Evolutionary conservation across 1,140 invertebrate species (phyloP).

Genomic region (Trichomalopsis sarcophagae): DNA sequence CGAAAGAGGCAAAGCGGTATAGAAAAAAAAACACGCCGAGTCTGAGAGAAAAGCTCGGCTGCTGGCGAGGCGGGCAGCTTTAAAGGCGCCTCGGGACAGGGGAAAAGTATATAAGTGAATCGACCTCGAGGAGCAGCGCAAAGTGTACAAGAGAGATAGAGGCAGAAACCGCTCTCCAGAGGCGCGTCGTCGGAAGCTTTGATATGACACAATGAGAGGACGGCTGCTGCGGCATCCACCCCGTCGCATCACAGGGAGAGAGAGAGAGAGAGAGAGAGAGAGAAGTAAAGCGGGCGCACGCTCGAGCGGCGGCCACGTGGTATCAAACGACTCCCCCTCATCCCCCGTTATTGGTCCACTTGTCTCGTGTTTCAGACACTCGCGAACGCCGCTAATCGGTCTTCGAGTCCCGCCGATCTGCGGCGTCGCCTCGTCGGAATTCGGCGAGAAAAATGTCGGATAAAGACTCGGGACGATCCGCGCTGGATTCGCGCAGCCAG

Average conservation of each 20-base stretch:
- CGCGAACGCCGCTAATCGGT: background rate
- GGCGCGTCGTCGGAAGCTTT: slow-evolving; percentile 42
- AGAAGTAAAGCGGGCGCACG: background rate
- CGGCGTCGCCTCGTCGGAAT: background rate
- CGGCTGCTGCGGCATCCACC: slow-evolving; percentile 25
- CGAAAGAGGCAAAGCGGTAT: background rate
- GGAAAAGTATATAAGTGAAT: slow-evolving; percentile 32
- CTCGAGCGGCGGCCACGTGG: slow-evolving; percentile 26
- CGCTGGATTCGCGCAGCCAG: too few relatives aligned
- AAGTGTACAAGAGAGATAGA: background rate
- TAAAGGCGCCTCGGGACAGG: background rate
- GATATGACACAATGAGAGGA: slow-evolving; percentile 51
- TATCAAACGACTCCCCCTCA: slow-evolving; percentile 34
- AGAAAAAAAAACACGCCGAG: slow-evolving; percentile 26
- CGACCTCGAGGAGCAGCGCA: background rate
- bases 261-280: background rate
- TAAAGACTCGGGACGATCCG: too few relatives aligned
- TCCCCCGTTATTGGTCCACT: slow-evolving; percentile 48
- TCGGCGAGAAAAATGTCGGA: background rate
- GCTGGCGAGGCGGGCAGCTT: background rate
- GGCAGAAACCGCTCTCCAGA: slow-evolving; percentile 1
- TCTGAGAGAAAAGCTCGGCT: background rate
- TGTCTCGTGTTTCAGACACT: background rate
- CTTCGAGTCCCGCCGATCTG: background rate
- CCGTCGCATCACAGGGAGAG: too few relatives aligned